These are phyloP conservation scores for Drosophila nikananu DNA, from an alignment of 1,140 invertebrate genomes.

Conservation along the genomic window DNA sequence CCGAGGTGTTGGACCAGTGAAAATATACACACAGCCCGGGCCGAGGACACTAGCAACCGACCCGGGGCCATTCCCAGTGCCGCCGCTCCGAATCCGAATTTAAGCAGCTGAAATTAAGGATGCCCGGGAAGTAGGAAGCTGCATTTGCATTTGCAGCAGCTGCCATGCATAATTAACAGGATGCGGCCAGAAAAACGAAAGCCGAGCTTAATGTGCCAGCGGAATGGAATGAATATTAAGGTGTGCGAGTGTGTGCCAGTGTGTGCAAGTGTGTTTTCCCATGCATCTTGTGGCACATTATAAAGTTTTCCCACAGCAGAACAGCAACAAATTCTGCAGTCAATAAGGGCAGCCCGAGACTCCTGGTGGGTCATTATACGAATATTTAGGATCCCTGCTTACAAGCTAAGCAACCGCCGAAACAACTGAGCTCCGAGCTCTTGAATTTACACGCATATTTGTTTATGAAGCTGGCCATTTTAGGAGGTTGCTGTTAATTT, in stretches of 20 bases:
- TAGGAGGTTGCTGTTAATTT: conserved; percentile 18
- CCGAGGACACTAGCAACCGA: conserved; percentile 10
- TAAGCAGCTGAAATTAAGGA: conserved; percentile 74
- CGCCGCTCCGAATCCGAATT: conserved; percentile 52
- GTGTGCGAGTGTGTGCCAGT: not conserved
- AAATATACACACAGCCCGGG: conserved; percentile 48
- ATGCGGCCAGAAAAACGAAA: conserved; percentile 39
- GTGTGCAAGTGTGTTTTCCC: not conserved
- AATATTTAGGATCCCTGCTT: conserved; percentile 6
- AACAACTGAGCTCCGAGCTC: conserved; percentile 18
- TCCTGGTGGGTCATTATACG: conserved; percentile 10
- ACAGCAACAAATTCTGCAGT: conserved; percentile 28
- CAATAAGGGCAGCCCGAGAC: conserved; percentile 40
- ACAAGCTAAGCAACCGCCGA: conserved; percentile 24
- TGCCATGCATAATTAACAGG: conserved; percentile 71
- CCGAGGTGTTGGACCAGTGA: conserved; percentile 68
- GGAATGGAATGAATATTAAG: conserved; percentile 70
- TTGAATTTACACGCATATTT: conserved; percentile 58
- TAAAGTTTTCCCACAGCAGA: conserved; percentile 65
- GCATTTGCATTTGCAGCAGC: conserved; percentile 46
- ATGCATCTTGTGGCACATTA: conserved; percentile 74
- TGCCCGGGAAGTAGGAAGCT: conserved; percentile 60
- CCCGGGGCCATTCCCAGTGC: conserved; percentile 40
- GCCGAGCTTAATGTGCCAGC: conserved; percentile 61
- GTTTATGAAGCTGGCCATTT: conserved; percentile 8